These are phyloP conservation scores for Neoarius graeffei DNA, from an alignment of 2,113 vertebrate genomes.

Conservation along the genomic window DNA sequence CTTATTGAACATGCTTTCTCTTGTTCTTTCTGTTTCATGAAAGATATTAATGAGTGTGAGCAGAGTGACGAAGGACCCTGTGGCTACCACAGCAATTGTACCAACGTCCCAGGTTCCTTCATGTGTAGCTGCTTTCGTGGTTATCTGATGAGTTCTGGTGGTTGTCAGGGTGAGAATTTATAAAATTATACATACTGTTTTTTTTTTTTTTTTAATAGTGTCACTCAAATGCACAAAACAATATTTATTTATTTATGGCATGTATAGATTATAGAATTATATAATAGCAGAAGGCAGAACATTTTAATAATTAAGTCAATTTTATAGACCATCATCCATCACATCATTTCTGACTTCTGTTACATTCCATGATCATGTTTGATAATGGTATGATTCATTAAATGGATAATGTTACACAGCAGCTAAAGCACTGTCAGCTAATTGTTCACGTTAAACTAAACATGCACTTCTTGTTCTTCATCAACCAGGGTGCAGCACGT, in stretches of 20 bases:
- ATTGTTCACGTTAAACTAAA: background rate
- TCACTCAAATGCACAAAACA: background rate
- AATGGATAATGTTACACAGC: background rate
- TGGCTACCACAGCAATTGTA: slow-evolving; percentile 70
- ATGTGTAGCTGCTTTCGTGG: slow-evolving; percentile 72
- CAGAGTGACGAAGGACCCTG: slow-evolving; percentile 60
- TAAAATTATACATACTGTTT: background rate
- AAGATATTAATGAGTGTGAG: slow-evolving; percentile 76
- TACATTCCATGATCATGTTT: background rate
- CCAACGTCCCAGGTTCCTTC: slow-evolving; percentile 72
- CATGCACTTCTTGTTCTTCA: background rate
- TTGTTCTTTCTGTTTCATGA: slow-evolving; percentile 23
- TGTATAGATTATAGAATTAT: background rate
- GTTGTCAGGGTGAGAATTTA: slow-evolving; percentile 66
- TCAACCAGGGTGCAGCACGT: background rate
- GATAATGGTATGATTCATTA: background rate
- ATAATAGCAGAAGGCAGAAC: background rate
- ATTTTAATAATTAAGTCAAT: background rate
- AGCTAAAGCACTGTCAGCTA: background rate
- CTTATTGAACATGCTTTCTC: background rate
- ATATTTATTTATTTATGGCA: background rate
- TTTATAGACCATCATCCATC: background rate
- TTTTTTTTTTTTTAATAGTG: background rate
- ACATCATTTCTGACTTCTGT: background rate
- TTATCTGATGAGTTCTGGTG: slow-evolving; percentile 68